These are phyloP conservation scores for Eudyptes chrysolophus DNA, from an alignment of 2,113 vertebrate species.

Conservation along the genomic window DNA sequence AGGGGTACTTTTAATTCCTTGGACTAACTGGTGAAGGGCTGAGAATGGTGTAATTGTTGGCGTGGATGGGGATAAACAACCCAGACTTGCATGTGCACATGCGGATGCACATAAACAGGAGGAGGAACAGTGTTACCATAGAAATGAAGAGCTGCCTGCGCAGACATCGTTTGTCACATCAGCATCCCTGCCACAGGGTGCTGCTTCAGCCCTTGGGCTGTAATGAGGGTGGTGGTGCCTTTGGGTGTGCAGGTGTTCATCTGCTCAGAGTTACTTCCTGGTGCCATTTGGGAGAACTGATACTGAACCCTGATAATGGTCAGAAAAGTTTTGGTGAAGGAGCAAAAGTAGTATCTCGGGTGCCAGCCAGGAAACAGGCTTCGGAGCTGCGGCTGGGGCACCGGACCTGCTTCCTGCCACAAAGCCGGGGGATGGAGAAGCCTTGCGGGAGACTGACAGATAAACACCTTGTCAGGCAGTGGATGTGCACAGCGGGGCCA, in stretches of 20 bases:
- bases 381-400: neutral
- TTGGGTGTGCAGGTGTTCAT: neutral
- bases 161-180: constrained; percentile 27
- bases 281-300: neutral
- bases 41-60: neutral
- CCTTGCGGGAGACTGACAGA: neutral
- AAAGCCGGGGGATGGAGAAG: neutral
- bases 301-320: neutral
- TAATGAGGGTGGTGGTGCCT: neutral
- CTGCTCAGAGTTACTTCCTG: neutral
- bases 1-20: neutral
- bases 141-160: constrained; percentile 49
- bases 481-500: neutral
- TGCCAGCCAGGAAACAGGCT: neutral
- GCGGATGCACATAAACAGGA: neutral
- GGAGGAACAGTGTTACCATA: constrained; percentile 51
- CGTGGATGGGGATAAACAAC: neutral
- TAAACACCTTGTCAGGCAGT: neutral
- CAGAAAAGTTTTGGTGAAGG: neutral
- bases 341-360: neutral
- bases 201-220: neutral
- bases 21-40: neutral
- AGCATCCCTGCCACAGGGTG: neutral
- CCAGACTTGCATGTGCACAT: neutral
- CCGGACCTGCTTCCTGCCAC: neutral